Conservation (phyloP, 2,888 invertebrate species). For the Drosophila parthenogenetica region DNA sequence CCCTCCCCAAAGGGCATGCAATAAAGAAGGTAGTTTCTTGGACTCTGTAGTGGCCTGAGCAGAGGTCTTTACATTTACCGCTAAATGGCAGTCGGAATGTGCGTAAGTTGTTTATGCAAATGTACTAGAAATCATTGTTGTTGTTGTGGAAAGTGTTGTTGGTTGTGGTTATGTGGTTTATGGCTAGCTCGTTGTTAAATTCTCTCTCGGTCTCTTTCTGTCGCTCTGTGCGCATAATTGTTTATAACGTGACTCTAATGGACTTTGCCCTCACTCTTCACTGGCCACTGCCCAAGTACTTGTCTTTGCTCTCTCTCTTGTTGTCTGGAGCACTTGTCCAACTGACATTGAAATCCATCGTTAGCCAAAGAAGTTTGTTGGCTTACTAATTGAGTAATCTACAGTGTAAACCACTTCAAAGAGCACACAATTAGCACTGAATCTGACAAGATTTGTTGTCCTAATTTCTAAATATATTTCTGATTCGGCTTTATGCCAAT, state of each 20-base stretch:
- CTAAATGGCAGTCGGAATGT: constrained; percentile 70
- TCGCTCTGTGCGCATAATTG: constrained; percentile 54
- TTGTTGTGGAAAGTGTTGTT: constrained; percentile 34
- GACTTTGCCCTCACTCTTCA: constrained; percentile 28
- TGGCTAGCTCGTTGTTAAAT: constrained; percentile 38
- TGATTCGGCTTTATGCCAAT: background rate
- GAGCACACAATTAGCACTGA: background rate
- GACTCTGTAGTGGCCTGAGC: constrained; percentile 31
- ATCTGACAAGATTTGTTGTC: background rate
- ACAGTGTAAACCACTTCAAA: constrained; percentile 2
- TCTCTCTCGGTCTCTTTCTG: background rate
- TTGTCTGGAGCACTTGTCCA: constrained; percentile 58
- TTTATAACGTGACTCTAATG: constrained; percentile 72
- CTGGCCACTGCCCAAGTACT: constrained; percentile 25
- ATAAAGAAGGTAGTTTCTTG: constrained; percentile 43
- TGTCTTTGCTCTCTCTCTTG: background rate
- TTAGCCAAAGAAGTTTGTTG: background rate
- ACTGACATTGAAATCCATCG: constrained; percentile 67
- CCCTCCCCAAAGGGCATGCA: background rate
- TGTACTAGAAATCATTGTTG: constrained; percentile 43
- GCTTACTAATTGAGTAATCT: constrained; percentile 28
- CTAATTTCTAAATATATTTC: background rate
- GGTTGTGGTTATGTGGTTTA: constrained; percentile 53
- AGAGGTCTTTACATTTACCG: constrained; percentile 56
- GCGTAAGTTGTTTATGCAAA: constrained; percentile 73